Evolutionary conservation across 2,113 vertebrate species (phyloP), one percentile per base, ranked within the genome.

Genomic region (Aleadryas rufinucha): DNA sequence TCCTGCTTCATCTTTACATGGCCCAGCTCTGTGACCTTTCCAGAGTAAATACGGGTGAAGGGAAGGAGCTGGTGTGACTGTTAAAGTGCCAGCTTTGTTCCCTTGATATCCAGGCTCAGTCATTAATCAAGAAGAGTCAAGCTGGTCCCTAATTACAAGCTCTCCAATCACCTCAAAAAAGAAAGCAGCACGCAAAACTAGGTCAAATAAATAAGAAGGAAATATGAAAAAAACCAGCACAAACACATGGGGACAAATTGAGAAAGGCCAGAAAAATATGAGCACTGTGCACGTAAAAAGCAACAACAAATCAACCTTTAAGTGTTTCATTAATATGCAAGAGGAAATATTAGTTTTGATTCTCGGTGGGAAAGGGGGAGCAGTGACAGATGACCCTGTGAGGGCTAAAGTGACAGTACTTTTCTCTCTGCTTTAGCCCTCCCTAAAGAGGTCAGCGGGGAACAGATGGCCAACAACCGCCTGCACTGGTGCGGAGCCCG

Each of bases 101-200:
- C 83, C 88, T 81, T 81, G 80, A 57, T 66, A 92, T 41, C 77
- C 42, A 84, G 52, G 59, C 89, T 95, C 86, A 70, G 80, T 56
- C 80, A 78, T 95, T 89, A 95, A 92, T 81, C 89, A 92, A 66
- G n/a, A 86, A 54, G 50, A 84, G 56, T 84, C 93, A 92, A 88
- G 87, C 80, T 66, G 35, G 64, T 93, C 68, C 44, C n/a, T 84
- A 91, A 95, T 84, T 89, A 95, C 56, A 59, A 66, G 56, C 83
- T 89, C 56, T 95, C 85, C 94, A 74, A 89, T 66, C 80, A 70
- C 72, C 86, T 96, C 91, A 50, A 78, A 93, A 68, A 70, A 89
- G n/a, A 69, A 83, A 85, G n/a, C 7, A 61, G 66, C 39, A 47
- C 0, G 6, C 35, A 89, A 74, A 93, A 81, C 30, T 90, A 84